Base-by-base conservation (phyloP, 2,113 vertebrate genomes). In the Laticauda laticaudata region DNA sequence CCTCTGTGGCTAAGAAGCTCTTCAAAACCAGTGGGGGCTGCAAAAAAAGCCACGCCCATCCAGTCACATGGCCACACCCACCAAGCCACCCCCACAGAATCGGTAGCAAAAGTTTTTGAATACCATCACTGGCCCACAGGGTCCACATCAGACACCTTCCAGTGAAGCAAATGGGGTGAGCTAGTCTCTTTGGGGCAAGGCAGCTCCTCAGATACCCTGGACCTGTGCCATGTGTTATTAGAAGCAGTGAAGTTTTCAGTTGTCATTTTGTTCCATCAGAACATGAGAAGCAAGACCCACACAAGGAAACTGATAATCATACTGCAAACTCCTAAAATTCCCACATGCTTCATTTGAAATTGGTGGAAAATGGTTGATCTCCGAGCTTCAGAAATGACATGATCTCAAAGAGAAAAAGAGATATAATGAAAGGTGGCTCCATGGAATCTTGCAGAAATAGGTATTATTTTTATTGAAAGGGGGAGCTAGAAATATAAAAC, bases 241-340 rank as follows among this genome's bases (percentile, higher is more conserved):
- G 81, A 90, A 92, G 81, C 91, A 45, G 75, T 88, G 23, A 90
- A 86, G 91, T 89, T 69, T 75, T 57, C 9, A 59, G 86, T 87
- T 92, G 91, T 87, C 88, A 92, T 94, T 90, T 43, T 64, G 45
- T 69, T 90, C 56, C 87, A 57, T 87, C 9, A 45, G 5, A 20
- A 20, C n/a, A 64, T 90, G 57, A 94, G 57, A 92, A 57, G 91
- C 61, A 39, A 90, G 57, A 87, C 57, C 56, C 91, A 87, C 69
- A 43, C 57, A 69, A 88, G 57, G 29, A 57, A 94, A 45, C 6
- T 53, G 57, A 89, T 87, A 3, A 87, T 10, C 26, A 59, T 14
- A 43, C 57, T 90, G 81, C 48, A 87, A 12, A 57, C 48, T 87
- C 57, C 39, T 43, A 39, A 87, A 90, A 39, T 51, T 89, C 87